phyloP scores from a whole-genome alignment of 2,113 vertebrate species.

The Fregata magnificens region DNA sequence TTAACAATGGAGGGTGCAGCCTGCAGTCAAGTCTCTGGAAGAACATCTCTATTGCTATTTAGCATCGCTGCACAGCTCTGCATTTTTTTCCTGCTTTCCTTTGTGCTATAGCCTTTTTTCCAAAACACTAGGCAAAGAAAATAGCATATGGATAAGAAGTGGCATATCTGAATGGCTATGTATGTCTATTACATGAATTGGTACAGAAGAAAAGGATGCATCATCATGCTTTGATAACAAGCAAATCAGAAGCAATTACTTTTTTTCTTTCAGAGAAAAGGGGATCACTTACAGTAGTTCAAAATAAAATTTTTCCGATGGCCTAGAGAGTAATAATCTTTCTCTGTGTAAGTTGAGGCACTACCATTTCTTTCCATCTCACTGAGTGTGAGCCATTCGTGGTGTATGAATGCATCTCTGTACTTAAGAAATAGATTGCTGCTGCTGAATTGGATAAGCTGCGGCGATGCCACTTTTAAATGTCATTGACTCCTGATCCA shows the following conservation, averaged over 20 bases:
- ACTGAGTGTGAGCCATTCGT: background rate
- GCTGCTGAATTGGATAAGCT: background rate
- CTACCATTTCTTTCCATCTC: background rate
- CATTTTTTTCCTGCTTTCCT: background rate
- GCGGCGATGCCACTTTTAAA: background rate
- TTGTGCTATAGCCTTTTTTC: background rate
- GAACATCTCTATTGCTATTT: slow-evolving; percentile 10
- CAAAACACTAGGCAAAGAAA: background rate
- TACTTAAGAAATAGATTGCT: background rate
- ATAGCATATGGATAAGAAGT: background rate
- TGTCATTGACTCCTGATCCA: background rate
- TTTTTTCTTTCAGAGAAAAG: background rate
- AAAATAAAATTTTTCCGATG: background rate
- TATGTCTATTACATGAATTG: background rate
- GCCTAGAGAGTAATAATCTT: background rate
- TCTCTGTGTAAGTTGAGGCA: background rate
- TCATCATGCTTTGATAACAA: slow-evolving; percentile 24
- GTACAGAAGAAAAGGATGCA: background rate
- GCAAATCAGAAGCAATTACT: slow-evolving; percentile 22
- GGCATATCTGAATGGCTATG: background rate
- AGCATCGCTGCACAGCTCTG: background rate
- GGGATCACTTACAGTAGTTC: slow-evolving; percentile 4
- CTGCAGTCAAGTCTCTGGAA: background rate
- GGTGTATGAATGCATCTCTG: background rate
- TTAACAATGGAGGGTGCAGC: slow-evolving; percentile 10